These are phyloP conservation scores for Scaptomyza flava DNA, from an alignment of 2,888 invertebrate genomes.

Conservation along the genomic window DNA sequence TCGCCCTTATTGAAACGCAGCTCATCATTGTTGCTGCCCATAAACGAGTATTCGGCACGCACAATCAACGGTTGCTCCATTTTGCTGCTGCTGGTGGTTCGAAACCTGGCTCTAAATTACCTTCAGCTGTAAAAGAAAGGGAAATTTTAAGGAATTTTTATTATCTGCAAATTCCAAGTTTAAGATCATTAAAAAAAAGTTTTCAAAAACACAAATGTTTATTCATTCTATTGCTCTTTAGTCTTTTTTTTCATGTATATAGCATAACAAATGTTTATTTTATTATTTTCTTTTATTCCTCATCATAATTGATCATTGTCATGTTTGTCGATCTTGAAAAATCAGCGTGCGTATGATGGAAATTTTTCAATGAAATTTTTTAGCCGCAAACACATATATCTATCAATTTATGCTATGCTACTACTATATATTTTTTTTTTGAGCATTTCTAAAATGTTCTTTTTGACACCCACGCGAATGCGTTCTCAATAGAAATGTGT, in stretches of 20 bases:
- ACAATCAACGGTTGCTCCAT: slow-evolving; percentile 87
- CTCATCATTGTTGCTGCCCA: slow-evolving; percentile 99
- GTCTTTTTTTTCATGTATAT: too few species aligned
- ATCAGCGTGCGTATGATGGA: slow-evolving; percentile 44
- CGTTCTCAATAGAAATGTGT: slow-evolving; percentile 48
- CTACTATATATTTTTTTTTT: slow-evolving; percentile 11
- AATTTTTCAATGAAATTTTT: slow-evolving; percentile 62
- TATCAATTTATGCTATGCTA: slow-evolving; percentile 14
- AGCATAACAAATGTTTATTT: neutral
- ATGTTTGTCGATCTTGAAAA: slow-evolving; percentile 74
- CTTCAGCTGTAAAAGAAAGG: slow-evolving; percentile 55
- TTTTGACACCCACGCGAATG: slow-evolving; percentile 47
- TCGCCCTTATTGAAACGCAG: slow-evolving; percentile 98
- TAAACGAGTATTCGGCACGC: slow-evolving; percentile 96
- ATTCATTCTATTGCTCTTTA: too few species aligned
- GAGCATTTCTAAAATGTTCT: slow-evolving; percentile 5
- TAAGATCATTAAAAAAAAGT: too few species aligned
- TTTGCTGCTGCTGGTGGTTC: slow-evolving; percentile 24
- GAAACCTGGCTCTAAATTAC: slow-evolving; percentile 50
- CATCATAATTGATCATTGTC: slow-evolving; percentile 16
- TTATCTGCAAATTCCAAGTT: too few species aligned
- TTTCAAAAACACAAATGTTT: too few species aligned
- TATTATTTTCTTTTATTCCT: neutral
- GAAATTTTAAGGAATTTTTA: neutral
- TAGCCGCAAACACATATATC: slow-evolving; percentile 5